Conservation (phyloP, 1,140 invertebrate species). For the Acromyrmex charruanus region DNA sequence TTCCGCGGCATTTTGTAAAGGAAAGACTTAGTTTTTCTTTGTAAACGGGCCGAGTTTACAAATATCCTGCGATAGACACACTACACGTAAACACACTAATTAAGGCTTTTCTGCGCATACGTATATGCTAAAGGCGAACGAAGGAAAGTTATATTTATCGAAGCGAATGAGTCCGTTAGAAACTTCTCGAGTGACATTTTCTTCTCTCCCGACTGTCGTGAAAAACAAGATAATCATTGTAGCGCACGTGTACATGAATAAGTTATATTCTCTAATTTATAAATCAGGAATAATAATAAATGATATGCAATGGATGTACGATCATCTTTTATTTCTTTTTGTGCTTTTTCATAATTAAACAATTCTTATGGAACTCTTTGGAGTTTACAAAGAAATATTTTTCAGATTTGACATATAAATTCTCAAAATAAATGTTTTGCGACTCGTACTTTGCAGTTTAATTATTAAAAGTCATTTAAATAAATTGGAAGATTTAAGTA, state of each 20-base stretch:
- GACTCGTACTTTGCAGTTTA: not conserved
- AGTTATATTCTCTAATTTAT: slow-evolving; percentile 77
- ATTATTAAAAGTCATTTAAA: not conserved
- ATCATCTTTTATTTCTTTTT: slow-evolving; percentile 2
- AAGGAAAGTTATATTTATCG: slow-evolving; percentile 70
- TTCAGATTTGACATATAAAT: not conserved
- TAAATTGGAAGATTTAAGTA: not conserved
- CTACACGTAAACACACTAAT: not conserved
- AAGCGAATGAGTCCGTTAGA: slow-evolving; percentile 60
- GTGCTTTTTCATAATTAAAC: not conserved
- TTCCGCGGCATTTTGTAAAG: not conserved
- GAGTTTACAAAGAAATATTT: not conserved
- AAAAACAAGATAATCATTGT: slow-evolving; percentile 76
- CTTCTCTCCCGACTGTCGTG: slow-evolving; percentile 52
- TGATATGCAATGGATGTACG: slow-evolving; percentile 67
- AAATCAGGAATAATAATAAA: slow-evolving; percentile 77
- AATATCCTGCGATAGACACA: slow-evolving; percentile 36
- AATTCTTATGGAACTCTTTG: not conserved
- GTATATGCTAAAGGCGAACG: slow-evolving; percentile 56
- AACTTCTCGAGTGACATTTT: slow-evolving; percentile 51
- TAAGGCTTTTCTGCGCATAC: slow-evolving; percentile 24
- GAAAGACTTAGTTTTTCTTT: not conserved
- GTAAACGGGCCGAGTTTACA: slow-evolving; percentile 14
- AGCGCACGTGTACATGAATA: slow-evolving; percentile 77
- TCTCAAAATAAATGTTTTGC: not conserved